phyloP scores from a whole-genome alignment of 2,888 invertebrate species.

The Drosophila paranaensis region DNA sequence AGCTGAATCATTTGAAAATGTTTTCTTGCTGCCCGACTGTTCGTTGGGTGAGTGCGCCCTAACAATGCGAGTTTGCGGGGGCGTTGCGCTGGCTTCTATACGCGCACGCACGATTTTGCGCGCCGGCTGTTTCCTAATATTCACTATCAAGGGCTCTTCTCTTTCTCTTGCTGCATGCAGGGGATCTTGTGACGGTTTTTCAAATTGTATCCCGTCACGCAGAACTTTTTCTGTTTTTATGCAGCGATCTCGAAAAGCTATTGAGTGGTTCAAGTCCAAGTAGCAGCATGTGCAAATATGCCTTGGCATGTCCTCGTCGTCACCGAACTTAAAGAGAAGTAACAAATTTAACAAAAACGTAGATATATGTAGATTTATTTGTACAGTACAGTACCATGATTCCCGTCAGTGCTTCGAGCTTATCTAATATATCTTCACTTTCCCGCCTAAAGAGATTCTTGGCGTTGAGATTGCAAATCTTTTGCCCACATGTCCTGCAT shows the following conservation, averaged over 20 bases:
- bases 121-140: not conserved
- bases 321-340: conserved; percentile 14
- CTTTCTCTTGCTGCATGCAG: not conserved
- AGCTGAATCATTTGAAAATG: not conserved
- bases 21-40: not conserved
- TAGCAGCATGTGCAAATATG: conserved; percentile 34
- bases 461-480: conserved; percentile 24
- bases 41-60: not conserved
- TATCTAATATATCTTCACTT: conserved; percentile 6
- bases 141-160: too few relatives aligned
- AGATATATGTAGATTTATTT: not conserved
- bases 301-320: conserved; percentile 10
- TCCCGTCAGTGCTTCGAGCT: conserved; percentile 36
- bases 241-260: conserved; percentile 38
- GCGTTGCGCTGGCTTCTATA: too few relatives aligned
- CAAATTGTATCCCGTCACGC: not conserved
- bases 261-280: conserved; percentile 34
- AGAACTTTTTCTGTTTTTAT: conserved; percentile 20
- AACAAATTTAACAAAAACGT: not conserved
- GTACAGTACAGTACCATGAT: conserved; percentile 30
- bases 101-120: not conserved
- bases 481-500: conserved; percentile 40
- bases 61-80: not conserved
- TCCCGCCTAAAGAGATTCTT: conserved; percentile 31
- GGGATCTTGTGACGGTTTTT: not conserved